A percentile compares a stretch with the other conserved stretches of the same genome.
These are phyloP conservation scores for Emys orbicularis DNA, from an alignment of 2,797 vertebrate species.

Conservation along the genomic window DNA sequence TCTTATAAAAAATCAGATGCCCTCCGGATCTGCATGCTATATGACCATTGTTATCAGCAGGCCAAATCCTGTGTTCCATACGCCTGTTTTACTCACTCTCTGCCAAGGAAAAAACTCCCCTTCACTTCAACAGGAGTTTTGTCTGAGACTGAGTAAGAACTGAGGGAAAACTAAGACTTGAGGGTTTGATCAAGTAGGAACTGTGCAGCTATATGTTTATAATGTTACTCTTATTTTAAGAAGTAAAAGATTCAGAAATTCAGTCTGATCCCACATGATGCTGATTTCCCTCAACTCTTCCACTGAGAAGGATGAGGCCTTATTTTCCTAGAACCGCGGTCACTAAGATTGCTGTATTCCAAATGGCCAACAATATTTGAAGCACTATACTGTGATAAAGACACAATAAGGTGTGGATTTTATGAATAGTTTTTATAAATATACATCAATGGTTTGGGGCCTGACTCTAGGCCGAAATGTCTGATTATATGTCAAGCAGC, in stretches of 20 bases:
- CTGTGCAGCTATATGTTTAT: neutral
- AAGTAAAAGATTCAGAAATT: neutral
- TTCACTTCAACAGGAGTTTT: neutral
- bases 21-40: neutral
- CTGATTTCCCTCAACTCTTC: neutral
- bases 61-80: neutral
- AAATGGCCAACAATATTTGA: neutral
- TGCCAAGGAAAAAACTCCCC: neutral
- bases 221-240: neutral
- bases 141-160: neutral
- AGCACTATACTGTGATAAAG: neutral
- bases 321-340: neutral
- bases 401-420: neutral
- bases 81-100: neutral
- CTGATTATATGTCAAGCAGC: neutral
- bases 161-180: neutral
- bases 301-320: neutral
- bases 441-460: neutral
- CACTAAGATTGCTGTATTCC: neutral
- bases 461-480: neutral
- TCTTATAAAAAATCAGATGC: neutral
- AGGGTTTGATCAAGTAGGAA: neutral
- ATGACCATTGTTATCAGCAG: neutral
- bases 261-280: neutral
- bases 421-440: slow-evolving; percentile 15